These are phyloP conservation scores for Diabrotica balteata DNA, from an alignment of 2,888 invertebrate genomes.

Conservation along the genomic window DNA sequence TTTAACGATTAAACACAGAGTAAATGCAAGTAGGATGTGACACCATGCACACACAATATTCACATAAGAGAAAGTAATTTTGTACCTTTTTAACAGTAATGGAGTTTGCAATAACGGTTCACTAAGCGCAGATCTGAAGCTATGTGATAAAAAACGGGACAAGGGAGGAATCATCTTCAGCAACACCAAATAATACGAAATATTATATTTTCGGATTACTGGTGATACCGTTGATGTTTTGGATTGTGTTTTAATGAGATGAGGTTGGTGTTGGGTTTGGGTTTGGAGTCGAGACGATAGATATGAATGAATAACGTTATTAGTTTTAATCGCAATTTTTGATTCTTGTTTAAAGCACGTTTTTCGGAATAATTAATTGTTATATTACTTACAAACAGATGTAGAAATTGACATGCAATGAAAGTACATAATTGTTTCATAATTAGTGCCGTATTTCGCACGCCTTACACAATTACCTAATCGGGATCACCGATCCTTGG, in stretches of 20 bases:
- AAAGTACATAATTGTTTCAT: too few species aligned
- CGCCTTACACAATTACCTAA: too few species aligned
- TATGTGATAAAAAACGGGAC: constrained; percentile 21
- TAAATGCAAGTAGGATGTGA: constrained; percentile 23
- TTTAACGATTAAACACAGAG: neutral
- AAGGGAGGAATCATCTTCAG: too few species aligned
- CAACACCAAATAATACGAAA: neutral
- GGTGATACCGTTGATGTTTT: constrained; percentile 1
- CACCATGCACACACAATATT: constrained; percentile 53
- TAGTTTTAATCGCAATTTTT: too few species aligned
- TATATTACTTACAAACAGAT: too few species aligned
- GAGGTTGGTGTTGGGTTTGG: constrained; percentile 3
- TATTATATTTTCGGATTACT: constrained; percentile 12
- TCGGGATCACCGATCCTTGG: too few species aligned
- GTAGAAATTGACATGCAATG: too few species aligned
- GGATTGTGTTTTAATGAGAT: constrained; percentile 19
- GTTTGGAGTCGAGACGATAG: too few species aligned
- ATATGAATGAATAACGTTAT: too few species aligned
- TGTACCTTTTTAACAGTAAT: constrained; percentile 26
- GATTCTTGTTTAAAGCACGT: too few species aligned
- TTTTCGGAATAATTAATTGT: too few species aligned
- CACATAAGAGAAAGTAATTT: constrained; percentile 27
- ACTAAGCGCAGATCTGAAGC: constrained; percentile 36
- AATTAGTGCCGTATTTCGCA: too few species aligned
- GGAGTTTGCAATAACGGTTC: constrained; percentile 45